Conservation (phyloP, 2,888 invertebrate species). For the Lasius fuliginosus region DNA sequence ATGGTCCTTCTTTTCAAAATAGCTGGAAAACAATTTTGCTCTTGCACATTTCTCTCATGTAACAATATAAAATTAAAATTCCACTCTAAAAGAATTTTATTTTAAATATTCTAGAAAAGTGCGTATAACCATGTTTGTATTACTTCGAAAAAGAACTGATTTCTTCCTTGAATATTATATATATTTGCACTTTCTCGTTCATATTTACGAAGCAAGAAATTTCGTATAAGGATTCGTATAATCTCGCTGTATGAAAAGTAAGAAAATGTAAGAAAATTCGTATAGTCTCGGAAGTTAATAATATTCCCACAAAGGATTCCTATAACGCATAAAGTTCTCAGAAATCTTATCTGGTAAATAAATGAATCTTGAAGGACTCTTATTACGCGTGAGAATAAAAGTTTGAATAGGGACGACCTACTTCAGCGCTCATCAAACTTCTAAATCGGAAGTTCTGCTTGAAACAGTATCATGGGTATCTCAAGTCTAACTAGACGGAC, state of each 20-base stretch:
- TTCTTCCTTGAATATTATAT: not conserved
- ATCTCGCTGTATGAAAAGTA: not conserved
- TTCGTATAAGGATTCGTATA: not conserved
- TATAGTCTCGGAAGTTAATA: constrained; percentile 37
- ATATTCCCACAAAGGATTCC: constrained; percentile 56
- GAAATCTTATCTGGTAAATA: constrained; percentile 52
- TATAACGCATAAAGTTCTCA: constrained; percentile 61
- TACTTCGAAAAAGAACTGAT: not conserved
- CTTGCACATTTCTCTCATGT: not conserved
- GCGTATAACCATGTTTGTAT: not conserved
- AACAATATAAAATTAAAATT: constrained; percentile 6
- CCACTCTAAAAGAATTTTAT: not conserved
- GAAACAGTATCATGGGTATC: constrained; percentile 42
- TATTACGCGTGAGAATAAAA: constrained; percentile 47
- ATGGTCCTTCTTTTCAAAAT: not conserved
- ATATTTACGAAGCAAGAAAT: not conserved
- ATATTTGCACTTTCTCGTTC: not conserved
- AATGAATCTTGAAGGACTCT: constrained; percentile 64
- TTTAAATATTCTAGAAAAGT: not conserved
- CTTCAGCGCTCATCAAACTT: constrained; percentile 72
- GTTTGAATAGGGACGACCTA: constrained; percentile 69
- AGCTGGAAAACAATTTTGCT: not conserved
- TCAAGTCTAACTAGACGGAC: constrained; percentile 11
- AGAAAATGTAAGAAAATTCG: too few species aligned
- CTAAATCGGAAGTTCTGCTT: constrained; percentile 70